phyloP scores from a whole-genome alignment of 2,797 vertebrate species.

The Diplodus sargus region DNA sequence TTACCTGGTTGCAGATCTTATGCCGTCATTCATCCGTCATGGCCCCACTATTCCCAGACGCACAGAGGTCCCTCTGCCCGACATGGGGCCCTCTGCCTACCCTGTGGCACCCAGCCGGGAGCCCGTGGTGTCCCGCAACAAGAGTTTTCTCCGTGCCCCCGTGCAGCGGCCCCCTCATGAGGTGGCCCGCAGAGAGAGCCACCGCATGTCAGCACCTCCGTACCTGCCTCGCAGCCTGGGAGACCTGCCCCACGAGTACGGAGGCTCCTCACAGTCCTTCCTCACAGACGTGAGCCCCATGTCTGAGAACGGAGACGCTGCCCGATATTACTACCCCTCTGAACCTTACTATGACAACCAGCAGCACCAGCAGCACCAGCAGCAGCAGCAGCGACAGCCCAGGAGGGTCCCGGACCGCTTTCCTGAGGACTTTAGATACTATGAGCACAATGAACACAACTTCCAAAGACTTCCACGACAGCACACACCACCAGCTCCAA shows the following conservation, averaged over 20 bases:
- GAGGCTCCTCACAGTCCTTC: conserved; percentile 92
- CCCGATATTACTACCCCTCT: conserved; percentile 88
- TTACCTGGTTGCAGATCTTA: conserved; percentile 87
- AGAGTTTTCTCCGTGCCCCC: conserved; percentile 90
- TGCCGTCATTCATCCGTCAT: conserved; percentile 98
- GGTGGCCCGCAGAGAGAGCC: conserved; percentile 93
- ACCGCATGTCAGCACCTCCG: conserved; percentile 94
- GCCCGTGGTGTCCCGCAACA: conserved; percentile 87
- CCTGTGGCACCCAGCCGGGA: conserved; percentile 80
- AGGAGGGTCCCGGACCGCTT: conserved; percentile 87
- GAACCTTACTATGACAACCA: conserved; percentile 91
- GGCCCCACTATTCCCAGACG: conserved; percentile 96
- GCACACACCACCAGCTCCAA: conserved; percentile 88
- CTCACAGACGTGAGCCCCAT: conserved; percentile 86
- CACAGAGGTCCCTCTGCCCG: conserved; percentile 90
- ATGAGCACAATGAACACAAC: conserved; percentile 89
- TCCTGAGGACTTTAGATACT: conserved; percentile 95
- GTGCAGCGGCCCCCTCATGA: conserved; percentile 91
- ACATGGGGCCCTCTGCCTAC: conserved; percentile 81
- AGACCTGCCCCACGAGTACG: conserved; percentile 91
- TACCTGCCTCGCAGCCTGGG: conserved; percentile 91
- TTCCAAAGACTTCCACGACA: conserved; percentile 89
- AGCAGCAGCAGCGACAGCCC: conserved; percentile 63
- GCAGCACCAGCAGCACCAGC: conserved; percentile 72
- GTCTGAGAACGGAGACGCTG: conserved; percentile 92